These are phyloP conservation scores for Microctenopoma steveboyesi DNA, from an alignment of 2,797 vertebrate species.

Conservation along the genomic window DNA sequence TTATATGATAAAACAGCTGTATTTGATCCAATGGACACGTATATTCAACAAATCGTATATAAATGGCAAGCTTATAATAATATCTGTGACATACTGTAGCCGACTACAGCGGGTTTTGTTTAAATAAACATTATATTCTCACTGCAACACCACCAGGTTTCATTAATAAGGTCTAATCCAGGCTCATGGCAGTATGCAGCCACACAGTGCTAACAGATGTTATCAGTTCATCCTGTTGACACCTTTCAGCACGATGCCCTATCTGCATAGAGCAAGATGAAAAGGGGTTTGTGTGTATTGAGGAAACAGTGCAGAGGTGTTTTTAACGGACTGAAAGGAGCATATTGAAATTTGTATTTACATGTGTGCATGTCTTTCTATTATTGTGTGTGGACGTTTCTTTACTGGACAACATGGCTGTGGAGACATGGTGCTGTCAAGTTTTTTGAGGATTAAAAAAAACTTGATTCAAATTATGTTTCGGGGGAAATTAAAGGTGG, in stretches of 20 bases:
- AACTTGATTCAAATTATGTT: too few species aligned
- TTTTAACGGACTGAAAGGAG: constrained; percentile 23
- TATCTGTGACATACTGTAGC: neutral
- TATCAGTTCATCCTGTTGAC: constrained; percentile 67
- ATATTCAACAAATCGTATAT: neutral
- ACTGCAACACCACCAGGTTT: neutral
- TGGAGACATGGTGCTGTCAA: too few species aligned
- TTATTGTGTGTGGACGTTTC: neutral
- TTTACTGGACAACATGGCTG: neutral
- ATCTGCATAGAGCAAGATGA: constrained; percentile 18
- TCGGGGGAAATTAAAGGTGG: too few species aligned
- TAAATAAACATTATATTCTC: neutral
- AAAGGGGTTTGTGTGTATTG: constrained; percentile 35
- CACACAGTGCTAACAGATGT: constrained; percentile 23
- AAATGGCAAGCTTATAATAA: neutral
- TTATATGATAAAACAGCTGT: neutral
- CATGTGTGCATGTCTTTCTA: neutral
- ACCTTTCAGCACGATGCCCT: constrained; percentile 44
- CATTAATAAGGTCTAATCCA: neutral
- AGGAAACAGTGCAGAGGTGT: constrained; percentile 41
- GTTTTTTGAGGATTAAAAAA: too few species aligned
- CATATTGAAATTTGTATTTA: constrained; percentile 1
- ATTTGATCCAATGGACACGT: neutral
- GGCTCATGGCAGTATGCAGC: neutral
- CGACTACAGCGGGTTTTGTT: too few species aligned